Evolutionary conservation across 2,797 vertebrate species (phyloP), one percentile per base, ranked within the genome.

Genomic region (Poeciliopsis turneri): DNA sequence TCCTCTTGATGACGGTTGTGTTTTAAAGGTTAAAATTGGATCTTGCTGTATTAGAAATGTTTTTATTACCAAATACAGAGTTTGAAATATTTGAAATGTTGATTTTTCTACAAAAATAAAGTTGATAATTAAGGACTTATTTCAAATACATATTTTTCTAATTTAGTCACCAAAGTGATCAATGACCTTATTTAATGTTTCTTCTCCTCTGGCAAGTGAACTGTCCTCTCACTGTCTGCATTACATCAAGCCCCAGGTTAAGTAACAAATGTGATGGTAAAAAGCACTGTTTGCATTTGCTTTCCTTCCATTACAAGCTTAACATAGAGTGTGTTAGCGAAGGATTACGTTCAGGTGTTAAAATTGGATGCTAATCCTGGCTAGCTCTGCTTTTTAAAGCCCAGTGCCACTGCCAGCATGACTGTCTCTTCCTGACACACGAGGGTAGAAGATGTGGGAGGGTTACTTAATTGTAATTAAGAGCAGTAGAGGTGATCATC

Each of bases 291-390:
- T 85, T 81, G 75, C 85, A 86, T 86, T 86, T 74, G 72, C 79
- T 81, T 87, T 77, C 28, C 75, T 47, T 82, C 84, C 87, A 86
- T 93, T 93, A 78, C 78, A 85, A 87, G 92, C 91, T 95, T 95
- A 94, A 83, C 87, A 84, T 89, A 81, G 83, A 79, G 90, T 90
- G 84, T 91, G 90, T 87, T 83, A 80, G 83, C 82, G 82, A 82
- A 90, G 95, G 95, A 96, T 95, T 96, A 96, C 93, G 87, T 87
- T 92, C 86, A 93, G 93, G 94, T 95, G 94, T 95, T 95, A 96
- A 95, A 95, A 95, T 94, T 93, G 94, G 93, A 95, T 89, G 84
- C 84, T 96, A 95, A 96, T 95, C 95, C 92, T 88, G 64, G 86
- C 90, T 92, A 92, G 92, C 82, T 66, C 77, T 93, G 90, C 94